These are phyloP conservation scores for Pocota personata DNA, from an alignment of 2,888 invertebrate genomes.

Conservation along the genomic window DNA sequence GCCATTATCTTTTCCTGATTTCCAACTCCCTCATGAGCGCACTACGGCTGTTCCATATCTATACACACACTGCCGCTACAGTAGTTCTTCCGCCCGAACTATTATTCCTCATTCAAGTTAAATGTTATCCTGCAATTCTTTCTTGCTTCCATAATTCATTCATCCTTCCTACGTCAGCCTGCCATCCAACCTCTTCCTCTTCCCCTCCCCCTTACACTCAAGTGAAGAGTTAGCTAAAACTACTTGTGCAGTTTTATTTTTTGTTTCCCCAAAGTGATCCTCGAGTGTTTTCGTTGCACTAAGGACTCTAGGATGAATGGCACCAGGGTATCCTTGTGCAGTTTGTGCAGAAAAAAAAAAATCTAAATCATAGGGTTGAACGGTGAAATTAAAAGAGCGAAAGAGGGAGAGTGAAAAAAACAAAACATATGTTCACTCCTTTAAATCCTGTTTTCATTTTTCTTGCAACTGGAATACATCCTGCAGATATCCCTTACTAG, in stretches of 20 bases:
- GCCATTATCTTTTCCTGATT: conserved; percentile 74
- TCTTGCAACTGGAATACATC: conserved; percentile 23
- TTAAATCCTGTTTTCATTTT: conserved; percentile 54
- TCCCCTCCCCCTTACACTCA: background rate
- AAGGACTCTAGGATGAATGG: conserved; percentile 28
- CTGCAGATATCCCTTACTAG: conserved; percentile 16
- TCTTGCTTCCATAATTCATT: conserved; percentile 72
- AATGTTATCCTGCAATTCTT: conserved; percentile 70
- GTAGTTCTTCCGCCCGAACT: conserved; percentile 69
- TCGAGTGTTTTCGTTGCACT: conserved; percentile 46
- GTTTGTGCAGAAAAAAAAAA: conserved; percentile 2
- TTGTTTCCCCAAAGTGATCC: conserved; percentile 11
- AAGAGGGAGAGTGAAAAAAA: background rate
- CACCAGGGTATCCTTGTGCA: conserved; percentile 12
- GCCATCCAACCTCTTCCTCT: background rate
- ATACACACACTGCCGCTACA: background rate
- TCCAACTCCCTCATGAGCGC: conserved; percentile 58
- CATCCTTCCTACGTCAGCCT: conserved; percentile 56
- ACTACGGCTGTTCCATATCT: conserved; percentile 15
- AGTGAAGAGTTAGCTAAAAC: conserved; percentile 51
- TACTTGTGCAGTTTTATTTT: conserved; percentile 57
- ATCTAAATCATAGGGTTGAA: conserved; percentile 47
- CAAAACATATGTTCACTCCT: conserved; percentile 65
- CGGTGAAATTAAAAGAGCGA: conserved; percentile 43
- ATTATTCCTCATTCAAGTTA: conserved; percentile 73